Conservation (phyloP, 2,888 invertebrate genomes). For the Ornithoptera priamus region DNA sequence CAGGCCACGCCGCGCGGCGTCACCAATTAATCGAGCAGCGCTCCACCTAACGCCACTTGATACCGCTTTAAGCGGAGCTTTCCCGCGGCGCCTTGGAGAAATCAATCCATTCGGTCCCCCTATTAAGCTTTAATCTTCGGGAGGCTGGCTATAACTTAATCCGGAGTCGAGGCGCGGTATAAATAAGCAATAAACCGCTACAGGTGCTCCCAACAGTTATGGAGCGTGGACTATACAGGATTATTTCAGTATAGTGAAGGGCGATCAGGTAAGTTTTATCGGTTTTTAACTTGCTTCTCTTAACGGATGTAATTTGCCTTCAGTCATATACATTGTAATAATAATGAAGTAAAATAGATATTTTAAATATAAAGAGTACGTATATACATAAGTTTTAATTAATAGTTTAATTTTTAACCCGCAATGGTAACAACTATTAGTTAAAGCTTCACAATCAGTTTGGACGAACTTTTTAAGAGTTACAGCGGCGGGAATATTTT, state of each 20-base stretch:
- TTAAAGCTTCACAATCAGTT: too few species aligned
- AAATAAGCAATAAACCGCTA: slow-evolving; percentile 77
- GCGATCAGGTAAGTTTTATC: too few species aligned
- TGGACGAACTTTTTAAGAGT: too few species aligned
- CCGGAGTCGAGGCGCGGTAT: slow-evolving; percentile 73
- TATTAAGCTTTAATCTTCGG: slow-evolving; percentile 78
- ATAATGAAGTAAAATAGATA: too few species aligned
- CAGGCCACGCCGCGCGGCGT: slow-evolving; percentile 23
- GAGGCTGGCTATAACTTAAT: slow-evolving; percentile 77
- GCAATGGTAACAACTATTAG: too few species aligned
- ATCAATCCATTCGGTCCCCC: slow-evolving; percentile 73
- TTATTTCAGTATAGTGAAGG: slow-evolving; percentile 38
- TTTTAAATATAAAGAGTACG: too few species aligned
- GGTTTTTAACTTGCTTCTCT: too few species aligned
- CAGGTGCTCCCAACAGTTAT: slow-evolving; percentile 68
- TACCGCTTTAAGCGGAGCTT: slow-evolving; percentile 61
- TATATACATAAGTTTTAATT: too few species aligned
- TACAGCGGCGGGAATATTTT: too few species aligned
- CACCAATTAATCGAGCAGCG: slow-evolving; percentile 47
- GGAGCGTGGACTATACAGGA: slow-evolving; percentile 53
- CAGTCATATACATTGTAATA: too few species aligned
- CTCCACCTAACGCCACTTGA: slow-evolving; percentile 35
- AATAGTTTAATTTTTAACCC: too few species aligned
- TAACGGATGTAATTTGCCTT: too few species aligned
- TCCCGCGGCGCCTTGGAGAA: slow-evolving; percentile 65